Conservation (phyloP, 1,140 invertebrate species). For the Luehdorfia chinensis region DNA sequence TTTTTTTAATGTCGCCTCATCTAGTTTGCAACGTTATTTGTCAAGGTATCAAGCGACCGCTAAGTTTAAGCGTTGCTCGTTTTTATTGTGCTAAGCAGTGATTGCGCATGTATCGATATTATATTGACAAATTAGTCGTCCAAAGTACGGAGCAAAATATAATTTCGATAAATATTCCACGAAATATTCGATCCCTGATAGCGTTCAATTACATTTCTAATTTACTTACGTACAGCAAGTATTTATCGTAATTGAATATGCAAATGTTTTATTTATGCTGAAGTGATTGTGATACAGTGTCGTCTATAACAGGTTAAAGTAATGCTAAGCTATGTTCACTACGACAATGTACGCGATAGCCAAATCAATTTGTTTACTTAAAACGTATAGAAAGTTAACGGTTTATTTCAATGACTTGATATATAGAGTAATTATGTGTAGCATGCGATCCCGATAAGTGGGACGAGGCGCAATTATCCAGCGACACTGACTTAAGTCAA, state of each 20-base stretch:
- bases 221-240: constrained; percentile 13
- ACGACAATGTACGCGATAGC: background rate
- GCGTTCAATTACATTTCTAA: constrained; percentile 2
- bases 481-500: constrained; percentile 1
- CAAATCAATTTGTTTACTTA: constrained; percentile 14
- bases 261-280: constrained; percentile 6
- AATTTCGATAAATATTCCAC: constrained; percentile 7
- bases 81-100: no score
- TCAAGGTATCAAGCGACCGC: no score
- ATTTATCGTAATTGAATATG: constrained; percentile 13
- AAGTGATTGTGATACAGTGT: background rate
- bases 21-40: no score
- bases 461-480: constrained; percentile 3
- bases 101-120: no score
- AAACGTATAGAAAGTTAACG: constrained; percentile 2
- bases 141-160: constrained; percentile 4
- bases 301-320: background rate
- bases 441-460: constrained; percentile 8
- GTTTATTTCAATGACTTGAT: constrained; percentile 1
- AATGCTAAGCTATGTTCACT: background rate
- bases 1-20: no score
- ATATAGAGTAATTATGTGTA: constrained; percentile 11
- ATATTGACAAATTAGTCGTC: no score
- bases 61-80: no score
- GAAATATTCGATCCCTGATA: background rate